Evolutionary conservation across 2,113 vertebrate genomes (phyloP), one percentile per base, ranked within the genome.

Genomic region (Atherinomorus stipes): DNA sequence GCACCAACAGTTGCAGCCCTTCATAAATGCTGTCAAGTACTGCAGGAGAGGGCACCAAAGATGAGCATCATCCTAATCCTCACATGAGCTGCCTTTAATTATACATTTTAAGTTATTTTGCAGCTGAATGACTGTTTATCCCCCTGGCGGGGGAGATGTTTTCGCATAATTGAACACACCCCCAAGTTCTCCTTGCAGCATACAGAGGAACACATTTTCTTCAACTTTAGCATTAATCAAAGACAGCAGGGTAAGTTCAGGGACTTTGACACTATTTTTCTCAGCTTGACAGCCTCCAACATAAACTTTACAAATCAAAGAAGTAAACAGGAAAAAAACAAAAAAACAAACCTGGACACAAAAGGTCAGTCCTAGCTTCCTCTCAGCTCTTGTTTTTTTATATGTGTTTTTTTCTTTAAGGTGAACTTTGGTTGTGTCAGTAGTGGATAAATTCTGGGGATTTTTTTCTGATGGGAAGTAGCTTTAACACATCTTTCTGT

Each of bases 101-200:
- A 88, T 71, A 26, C 51, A 89, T 80, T 74, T 64, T 1, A 61
- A 79, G 45, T 54, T 60, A 34, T 81, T 64, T 62, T 21, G 28
- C 19, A 70, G 56, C 38, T 78, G 54, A 71, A 59, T 4, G 7
- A 47, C 28, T 84, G 76, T 80, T 84, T 73, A 58, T 68, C 68
- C 71, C 60, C 1, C 12, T 51, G 64, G 62, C 71, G 71, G 13
- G 60, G 23, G 52, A 68, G 26, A 50, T 53, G 19, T 76, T 60
- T 74, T 71, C 23, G 49, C 69, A 67, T 25, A 64, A 42, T 51
- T 53, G 7, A 80, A 22, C 50, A 63, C 38, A 68, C 19, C 53
- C 57, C 49, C 45, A 64, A 26, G 44, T 54, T 59, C 44, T 77
- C n/a, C 63, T 16, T 50, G 47, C 15, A 74, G 64, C 18, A 63